These are phyloP conservation scores for Martes martes DNA, from an alignment of 2,113 vertebrate species.

Conservation along the genomic window DNA sequence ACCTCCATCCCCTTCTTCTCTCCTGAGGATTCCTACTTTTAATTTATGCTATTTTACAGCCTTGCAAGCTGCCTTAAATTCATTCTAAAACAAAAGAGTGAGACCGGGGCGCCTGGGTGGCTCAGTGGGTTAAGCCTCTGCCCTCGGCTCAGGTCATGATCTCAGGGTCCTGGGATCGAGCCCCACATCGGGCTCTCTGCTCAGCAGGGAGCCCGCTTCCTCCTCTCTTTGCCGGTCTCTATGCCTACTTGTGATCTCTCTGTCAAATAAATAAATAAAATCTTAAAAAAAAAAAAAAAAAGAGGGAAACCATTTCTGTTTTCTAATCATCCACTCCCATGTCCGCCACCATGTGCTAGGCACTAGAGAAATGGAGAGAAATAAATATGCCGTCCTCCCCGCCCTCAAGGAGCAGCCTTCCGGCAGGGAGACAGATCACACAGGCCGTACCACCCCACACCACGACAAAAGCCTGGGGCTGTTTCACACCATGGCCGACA, in stretches of 20 bases:
- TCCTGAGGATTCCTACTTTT: neutral
- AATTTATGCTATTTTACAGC: neutral
- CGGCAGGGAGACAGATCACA: neutral
- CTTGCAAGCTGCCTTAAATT: neutral
- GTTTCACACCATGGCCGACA: neutral
- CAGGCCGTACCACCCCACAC: neutral
- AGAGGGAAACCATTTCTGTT: neutral
- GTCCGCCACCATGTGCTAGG: neutral
- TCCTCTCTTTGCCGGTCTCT: no score
- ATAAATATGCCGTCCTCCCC: neutral
- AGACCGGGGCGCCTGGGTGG: no score
- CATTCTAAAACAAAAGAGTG: constrained; percentile 12
- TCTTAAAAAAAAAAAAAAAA: neutral
- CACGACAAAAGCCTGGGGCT: neutral
- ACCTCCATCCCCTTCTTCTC: neutral
- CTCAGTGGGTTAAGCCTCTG: no score
- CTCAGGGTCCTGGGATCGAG: no score
- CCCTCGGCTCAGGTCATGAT: no score
- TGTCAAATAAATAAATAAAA: neutral
- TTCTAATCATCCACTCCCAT: neutral
- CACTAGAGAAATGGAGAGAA: neutral
- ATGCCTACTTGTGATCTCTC: no score
- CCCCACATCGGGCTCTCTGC: no score
- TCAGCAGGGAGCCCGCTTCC: no score
- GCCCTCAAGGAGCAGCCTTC: neutral